These are phyloP conservation scores for Netelia melanura DNA, from an alignment of 2,888 invertebrate species.

Conservation along the genomic window DNA sequence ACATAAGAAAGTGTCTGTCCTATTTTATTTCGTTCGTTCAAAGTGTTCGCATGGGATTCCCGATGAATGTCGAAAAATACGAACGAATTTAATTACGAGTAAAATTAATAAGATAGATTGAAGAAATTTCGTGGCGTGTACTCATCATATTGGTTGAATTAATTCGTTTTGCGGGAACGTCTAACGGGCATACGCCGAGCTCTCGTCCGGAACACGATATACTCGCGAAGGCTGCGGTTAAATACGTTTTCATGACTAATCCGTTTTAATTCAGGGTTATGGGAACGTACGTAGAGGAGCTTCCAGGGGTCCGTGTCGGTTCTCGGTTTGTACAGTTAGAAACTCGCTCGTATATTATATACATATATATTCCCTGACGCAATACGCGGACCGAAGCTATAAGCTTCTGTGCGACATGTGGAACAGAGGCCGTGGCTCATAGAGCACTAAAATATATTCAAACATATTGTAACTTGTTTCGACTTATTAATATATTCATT, in stretches of 20 bases:
- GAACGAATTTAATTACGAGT: no score
- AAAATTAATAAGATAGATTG: no score
- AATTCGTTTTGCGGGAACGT: conserved; percentile 15
- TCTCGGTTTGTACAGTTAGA: conserved; percentile 25
- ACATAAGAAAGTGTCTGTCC: no score
- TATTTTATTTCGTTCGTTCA: no score
- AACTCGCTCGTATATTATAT: not conserved
- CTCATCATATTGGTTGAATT: conserved; percentile 15
- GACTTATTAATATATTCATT: not conserved
- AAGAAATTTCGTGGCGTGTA: not conserved
- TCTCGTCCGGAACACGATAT: conserved; percentile 61
- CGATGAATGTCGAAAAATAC: no score
- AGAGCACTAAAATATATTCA: conserved; percentile 22
- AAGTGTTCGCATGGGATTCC: no score
- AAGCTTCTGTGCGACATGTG: conserved; percentile 50
- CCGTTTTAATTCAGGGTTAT: conserved; percentile 79
- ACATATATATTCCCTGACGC: conserved; percentile 33
- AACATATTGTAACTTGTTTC: not conserved
- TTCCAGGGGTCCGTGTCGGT: conserved; percentile 30
- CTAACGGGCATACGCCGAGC: conserved; percentile 19
- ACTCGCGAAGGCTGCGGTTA: conserved; percentile 66
- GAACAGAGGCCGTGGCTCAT: conserved; percentile 23
- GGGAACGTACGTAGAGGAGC: conserved; percentile 71
- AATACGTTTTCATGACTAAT: conserved; percentile 71
- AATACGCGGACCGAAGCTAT: conserved; percentile 15